phyloP scores from a whole-genome alignment of 2,888 invertebrate species.

The Laothoe populi region DNA sequence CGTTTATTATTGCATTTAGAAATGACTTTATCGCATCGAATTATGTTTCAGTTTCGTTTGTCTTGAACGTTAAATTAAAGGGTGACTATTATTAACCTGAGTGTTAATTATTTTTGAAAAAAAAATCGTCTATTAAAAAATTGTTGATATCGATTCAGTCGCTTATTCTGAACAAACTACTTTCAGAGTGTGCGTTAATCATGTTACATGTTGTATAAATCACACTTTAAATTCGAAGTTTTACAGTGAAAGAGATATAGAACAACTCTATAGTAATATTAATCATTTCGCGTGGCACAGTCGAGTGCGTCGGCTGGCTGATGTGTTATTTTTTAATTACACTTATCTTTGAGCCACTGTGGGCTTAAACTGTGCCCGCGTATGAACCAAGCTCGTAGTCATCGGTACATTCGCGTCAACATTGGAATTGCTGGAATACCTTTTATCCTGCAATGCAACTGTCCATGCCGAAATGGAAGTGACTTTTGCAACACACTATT shows the following conservation, averaged over 20 bases:
- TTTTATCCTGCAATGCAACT: neutral
- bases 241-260: conserved; percentile 28
- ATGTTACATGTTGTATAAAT: no score
- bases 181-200: no score
- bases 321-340: conserved; percentile 60
- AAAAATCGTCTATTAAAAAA: no score
- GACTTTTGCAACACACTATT: neutral
- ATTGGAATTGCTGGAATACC: conserved; percentile 5
- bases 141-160: no score
- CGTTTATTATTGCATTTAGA: no score
- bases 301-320: conserved; percentile 36
- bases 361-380: conserved; percentile 12
- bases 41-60: no score
- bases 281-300: conserved; percentile 46
- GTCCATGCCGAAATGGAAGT: neutral
- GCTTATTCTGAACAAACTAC: no score
- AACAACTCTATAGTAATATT: conserved; percentile 50
- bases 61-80: no score
- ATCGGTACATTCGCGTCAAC: conserved; percentile 15
- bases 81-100: no score
- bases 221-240: no score
- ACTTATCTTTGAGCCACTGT: conserved; percentile 31
- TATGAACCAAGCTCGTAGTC: conserved; percentile 16
- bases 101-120: no score
- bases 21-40: no score